Evolutionary conservation across 2,888 invertebrate genomes (phyloP), one percentile per base, ranked within the genome.

Genomic region (Odontothrips loti): DNA sequence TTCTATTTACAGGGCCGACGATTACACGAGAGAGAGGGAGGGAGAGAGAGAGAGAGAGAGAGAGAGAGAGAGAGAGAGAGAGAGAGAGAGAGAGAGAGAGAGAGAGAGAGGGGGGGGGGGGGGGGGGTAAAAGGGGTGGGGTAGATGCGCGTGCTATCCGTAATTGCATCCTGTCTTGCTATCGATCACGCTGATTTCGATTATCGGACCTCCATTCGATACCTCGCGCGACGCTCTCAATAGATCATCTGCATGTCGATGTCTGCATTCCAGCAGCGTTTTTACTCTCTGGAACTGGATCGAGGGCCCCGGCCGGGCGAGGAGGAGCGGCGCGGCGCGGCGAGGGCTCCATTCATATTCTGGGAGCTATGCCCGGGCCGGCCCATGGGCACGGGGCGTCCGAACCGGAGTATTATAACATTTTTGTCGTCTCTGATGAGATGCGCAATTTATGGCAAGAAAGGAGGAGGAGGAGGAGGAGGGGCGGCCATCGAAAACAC

Each of bases 111-210:
- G 8, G 68, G 23, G 68, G 23, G 68, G 6, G 68, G 23, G 68
- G 23, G 68, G 23, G 68, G 27, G 27, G 23, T 23, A 20, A 23
- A 68, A 27, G 27, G 11, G 27, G 68, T 9, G 23, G 68, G 12
- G 68, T 10, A n/a, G 12, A 75, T 12, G 23, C 68, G 68, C 68
- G 68, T 75, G 68, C 68, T 58, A 58, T 58, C 23, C 27, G 68
- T 75, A 75, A 75, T 75, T 75, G 68, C 68, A 75, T 75, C 68
- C 68, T 75, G 68, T 27, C 68, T 43, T 23, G 68, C 68, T 75
- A 75, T 75, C 68, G 68, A 75, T 75, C 68, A 75, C 68, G 8
- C 27, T 58, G 23, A 75, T 27, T 75, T 75, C 68, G 68, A 75
- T 75, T 75, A 75, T 27, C 68, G 27, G 68, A 17, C 68, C 68